phyloP scores from a whole-genome alignment of 2,113 vertebrate genomes.

The Castor canadensis region DNA sequence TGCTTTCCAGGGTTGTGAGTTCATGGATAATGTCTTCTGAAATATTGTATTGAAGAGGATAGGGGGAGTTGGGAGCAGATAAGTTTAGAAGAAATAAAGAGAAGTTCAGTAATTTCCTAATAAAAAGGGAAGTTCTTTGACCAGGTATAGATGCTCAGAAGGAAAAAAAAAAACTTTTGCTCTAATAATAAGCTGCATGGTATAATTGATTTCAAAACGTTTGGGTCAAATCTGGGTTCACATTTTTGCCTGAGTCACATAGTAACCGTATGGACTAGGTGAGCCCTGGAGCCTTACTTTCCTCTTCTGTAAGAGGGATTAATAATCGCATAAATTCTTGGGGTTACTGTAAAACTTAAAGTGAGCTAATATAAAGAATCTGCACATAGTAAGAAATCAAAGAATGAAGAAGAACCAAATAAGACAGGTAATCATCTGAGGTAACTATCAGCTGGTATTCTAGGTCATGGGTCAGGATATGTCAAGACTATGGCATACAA shows the following conservation, averaged over 20 bases:
- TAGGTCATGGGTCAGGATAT: neutral
- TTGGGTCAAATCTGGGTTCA: neutral
- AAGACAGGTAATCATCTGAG: neutral
- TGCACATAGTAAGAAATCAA: neutral
- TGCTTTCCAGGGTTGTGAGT: neutral
- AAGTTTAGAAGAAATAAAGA: neutral
- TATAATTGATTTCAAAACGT: neutral
- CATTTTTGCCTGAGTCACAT: neutral
- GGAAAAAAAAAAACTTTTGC: neutral
- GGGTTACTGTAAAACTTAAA: neutral
- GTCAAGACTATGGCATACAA: neutral
- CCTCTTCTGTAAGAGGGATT: neutral
- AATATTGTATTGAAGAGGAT: neutral
- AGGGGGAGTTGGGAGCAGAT: neutral
- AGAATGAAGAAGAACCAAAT: neutral
- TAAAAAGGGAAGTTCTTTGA: neutral
- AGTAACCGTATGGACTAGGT: neutral
- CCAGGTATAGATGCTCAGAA: neutral
- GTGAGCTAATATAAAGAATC: neutral
- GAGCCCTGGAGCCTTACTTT: neutral
- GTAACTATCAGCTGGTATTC: too few relatives aligned
- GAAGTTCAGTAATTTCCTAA: neutral
- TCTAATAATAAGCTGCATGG: neutral
- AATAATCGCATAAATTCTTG: neutral
- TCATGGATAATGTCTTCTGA: neutral